Conservation (phyloP, 2,888 invertebrate species). For the Papilio gigon region DNA sequence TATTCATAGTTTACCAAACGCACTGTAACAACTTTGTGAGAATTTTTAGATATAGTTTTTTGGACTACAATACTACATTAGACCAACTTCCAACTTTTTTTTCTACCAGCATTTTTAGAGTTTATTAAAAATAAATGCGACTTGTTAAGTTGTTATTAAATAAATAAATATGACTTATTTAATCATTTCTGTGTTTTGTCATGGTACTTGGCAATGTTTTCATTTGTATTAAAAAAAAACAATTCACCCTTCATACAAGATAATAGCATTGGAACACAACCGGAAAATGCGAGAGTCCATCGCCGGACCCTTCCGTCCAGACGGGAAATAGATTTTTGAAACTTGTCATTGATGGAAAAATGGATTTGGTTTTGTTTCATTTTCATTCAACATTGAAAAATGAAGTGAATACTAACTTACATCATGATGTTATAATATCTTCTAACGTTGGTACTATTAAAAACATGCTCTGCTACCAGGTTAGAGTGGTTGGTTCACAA, state of each 20-base stretch:
- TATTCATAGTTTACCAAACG: too few species aligned
- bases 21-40: too few species aligned
- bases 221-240: constrained; percentile 29
- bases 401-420: too few species aligned
- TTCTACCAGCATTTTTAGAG: too few species aligned
- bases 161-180: not conserved
- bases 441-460: too few species aligned
- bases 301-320: constrained; percentile 68
- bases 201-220: not conserved
- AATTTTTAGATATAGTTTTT: too few species aligned
- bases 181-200: not conserved
- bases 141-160: not conserved
- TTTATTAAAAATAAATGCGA: too few species aligned
- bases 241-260: constrained; percentile 41
- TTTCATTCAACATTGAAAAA: not conserved
- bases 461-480: too few species aligned
- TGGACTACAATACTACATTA: not conserved
- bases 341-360: constrained; percentile 63
- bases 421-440: too few species aligned
- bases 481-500: too few species aligned
- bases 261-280: constrained; percentile 58
- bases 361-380: constrained; percentile 45
- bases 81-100: too few species aligned
- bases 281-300: constrained; percentile 59
- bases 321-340: constrained; percentile 80